Base-by-base conservation (phyloP, 2,797 vertebrate species). In the Darevskia nairensis region DNA sequence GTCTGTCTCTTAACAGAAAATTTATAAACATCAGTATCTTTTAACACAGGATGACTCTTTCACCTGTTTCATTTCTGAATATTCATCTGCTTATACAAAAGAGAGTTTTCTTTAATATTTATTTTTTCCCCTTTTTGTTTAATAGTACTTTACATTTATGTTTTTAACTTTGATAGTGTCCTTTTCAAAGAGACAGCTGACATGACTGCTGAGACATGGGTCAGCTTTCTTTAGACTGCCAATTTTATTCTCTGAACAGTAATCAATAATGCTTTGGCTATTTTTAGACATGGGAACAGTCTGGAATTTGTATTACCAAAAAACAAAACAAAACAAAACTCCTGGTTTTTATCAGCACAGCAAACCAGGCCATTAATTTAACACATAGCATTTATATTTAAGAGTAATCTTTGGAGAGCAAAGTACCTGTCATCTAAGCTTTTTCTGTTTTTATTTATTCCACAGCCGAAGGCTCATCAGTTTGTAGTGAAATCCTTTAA, bases 401-500 rank as follows among this genome's bases (percentile, higher is more conserved):
- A 32, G 21, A 72, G 7, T 0, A 46, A 79, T 72, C 25, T 50
- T 93, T 61, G 6, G 3, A 15, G 83, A 86, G 39, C 87, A 55
- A 29, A 41, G 2, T 74, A 84, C 3, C 19, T 84, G 81, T 25
- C 76, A 71, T 1, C 50, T 89, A 92, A 61, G 90, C 81, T 7
- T 91, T 29, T 44, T 89, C 13, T 55, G 50, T 78, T 7, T 94
- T 77, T 85, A 87, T 88, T 94, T 90, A 0, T 94, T 96, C 94
- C 84, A 19, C 96, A 99, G 99, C 98, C 99, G 88, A 99, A 99
- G 97, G 98, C 98, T 84, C 99, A 99, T 95, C 99, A 99, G 96
- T 99, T 99, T 96, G 97, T 99, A 88, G 99, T 99, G 96, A 99
- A 99, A 94, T 97, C 98, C 0, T 99, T 99, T 95, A 98, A 78